Conservation (phyloP, 2,113 vertebrate species). For the Aplodontia rufa region DNA sequence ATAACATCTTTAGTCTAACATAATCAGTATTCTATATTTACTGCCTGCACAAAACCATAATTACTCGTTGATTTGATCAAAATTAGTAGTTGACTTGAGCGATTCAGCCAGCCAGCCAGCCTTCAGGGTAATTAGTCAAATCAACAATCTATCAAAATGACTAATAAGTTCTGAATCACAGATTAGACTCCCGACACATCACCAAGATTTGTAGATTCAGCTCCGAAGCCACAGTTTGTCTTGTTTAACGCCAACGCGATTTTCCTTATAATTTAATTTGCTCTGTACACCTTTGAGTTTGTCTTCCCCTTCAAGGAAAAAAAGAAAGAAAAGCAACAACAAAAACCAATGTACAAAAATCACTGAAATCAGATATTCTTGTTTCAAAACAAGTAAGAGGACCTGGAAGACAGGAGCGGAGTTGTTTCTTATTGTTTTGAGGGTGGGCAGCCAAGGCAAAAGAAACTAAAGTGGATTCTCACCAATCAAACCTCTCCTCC, state of each 20-base stretch:
- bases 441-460: neutral
- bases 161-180: conserved; percentile 38
- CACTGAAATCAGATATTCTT: conserved; percentile 47
- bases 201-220: neutral
- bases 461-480: conserved; percentile 55
- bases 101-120: conserved; percentile 61
- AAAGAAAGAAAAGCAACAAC: conserved; percentile 33
- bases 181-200: neutral
- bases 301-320: neutral
- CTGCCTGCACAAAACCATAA: conserved; percentile 68
- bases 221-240: neutral
- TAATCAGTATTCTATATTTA: conserved; percentile 69
- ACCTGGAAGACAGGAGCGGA: neutral
- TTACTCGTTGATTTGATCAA: conserved; percentile 70
- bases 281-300: neutral
- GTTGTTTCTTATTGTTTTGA: neutral
- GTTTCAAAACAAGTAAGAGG: conserved; percentile 13
- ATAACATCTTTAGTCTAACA: conserved; percentile 52
- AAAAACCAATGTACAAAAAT: conserved; percentile 39
- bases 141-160: conserved; percentile 58
- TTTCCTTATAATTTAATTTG: conserved; percentile 59
- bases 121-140: conserved; percentile 69
- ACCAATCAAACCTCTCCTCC: conserved; percentile 51
- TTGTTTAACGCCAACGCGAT: conserved; percentile 35
- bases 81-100: conserved; percentile 67